These are phyloP conservation scores for Pterostichus niger DNA, from an alignment of 2,888 invertebrate species.

Conservation along the genomic window DNA sequence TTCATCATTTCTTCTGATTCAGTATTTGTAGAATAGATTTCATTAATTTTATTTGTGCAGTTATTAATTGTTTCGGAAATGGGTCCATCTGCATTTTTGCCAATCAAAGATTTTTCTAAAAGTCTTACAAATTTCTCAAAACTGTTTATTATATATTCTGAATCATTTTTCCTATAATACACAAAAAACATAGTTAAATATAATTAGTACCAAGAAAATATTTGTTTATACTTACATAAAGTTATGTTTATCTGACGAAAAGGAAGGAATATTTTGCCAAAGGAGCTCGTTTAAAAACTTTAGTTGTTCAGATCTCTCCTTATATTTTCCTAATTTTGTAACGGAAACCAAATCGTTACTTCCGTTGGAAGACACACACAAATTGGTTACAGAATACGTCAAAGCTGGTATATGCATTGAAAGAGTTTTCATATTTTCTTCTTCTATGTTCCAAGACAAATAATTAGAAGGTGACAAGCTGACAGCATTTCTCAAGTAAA, in stretches of 20 bases:
- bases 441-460: constrained; percentile 24
- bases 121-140: constrained; percentile 69
- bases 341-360: constrained; percentile 74
- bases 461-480: constrained; percentile 33
- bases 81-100: constrained; percentile 25
- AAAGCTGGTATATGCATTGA: constrained; percentile 51
- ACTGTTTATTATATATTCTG: constrained; percentile 68
- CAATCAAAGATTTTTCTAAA: constrained; percentile 66
- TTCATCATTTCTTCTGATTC: constrained; percentile 64
- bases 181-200: constrained; percentile 11
- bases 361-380: constrained; percentile 55
- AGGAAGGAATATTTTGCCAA: constrained; percentile 82
- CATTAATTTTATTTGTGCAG: constrained; percentile 67
- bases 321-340: constrained; percentile 79
- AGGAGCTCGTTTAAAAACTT: constrained; percentile 78
- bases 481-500: constrained; percentile 52
- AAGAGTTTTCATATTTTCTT: constrained; percentile 20
- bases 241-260: constrained; percentile 77
- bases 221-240: constrained; percentile 76
- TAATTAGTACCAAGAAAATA: constrained; percentile 14
- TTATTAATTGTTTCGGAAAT: constrained; percentile 57
- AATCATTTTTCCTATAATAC: constrained; percentile 69
- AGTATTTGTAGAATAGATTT: constrained; percentile 65
- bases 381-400: constrained; percentile 51
- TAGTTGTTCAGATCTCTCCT: constrained; percentile 78